These are phyloP conservation scores for Platyscapa corneri DNA, from an alignment of 1,140 invertebrate genomes.

Conservation along the genomic window DNA sequence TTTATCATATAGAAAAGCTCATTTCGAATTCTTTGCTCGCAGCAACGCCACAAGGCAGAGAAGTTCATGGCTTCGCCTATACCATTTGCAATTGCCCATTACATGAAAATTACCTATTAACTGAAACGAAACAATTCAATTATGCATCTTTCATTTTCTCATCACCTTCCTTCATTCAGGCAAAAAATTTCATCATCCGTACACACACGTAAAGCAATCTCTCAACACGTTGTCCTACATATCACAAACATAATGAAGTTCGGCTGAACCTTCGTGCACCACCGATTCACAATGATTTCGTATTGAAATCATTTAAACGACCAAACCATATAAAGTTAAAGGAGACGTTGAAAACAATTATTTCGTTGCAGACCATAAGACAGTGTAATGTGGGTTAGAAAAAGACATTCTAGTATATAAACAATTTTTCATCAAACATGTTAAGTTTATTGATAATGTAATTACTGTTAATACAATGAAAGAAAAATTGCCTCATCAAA, in stretches of 20 bases:
- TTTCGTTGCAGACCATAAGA: not conserved
- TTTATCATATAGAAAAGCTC: constrained; percentile 2
- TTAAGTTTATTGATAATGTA: too few species aligned
- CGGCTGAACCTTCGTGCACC: not conserved
- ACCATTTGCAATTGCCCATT: constrained; percentile 4
- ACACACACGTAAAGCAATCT: not conserved
- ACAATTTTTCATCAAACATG: too few species aligned
- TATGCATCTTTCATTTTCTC: constrained; percentile 10
- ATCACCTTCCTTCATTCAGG: not conserved
- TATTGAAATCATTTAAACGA: not conserved
- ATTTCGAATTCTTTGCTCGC: not conserved
- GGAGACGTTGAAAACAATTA: not conserved
- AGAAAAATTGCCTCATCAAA: too few species aligned
- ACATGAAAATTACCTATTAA: not conserved
- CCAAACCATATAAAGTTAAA: too few species aligned
- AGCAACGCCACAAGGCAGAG: not conserved
- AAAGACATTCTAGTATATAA: too few species aligned
- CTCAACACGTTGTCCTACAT: constrained; percentile 9
- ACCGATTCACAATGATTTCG: not conserved
- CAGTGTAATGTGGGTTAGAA: not conserved
- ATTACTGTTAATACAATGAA: too few species aligned
- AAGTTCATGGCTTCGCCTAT: not conserved
- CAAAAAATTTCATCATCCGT: not conserved
- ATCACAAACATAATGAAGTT: not conserved
- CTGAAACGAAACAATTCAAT: constrained; percentile 31